Evolutionary conservation across 2,797 vertebrate genomes (phyloP).

Genomic region (Cheracebus regulus): DNA sequence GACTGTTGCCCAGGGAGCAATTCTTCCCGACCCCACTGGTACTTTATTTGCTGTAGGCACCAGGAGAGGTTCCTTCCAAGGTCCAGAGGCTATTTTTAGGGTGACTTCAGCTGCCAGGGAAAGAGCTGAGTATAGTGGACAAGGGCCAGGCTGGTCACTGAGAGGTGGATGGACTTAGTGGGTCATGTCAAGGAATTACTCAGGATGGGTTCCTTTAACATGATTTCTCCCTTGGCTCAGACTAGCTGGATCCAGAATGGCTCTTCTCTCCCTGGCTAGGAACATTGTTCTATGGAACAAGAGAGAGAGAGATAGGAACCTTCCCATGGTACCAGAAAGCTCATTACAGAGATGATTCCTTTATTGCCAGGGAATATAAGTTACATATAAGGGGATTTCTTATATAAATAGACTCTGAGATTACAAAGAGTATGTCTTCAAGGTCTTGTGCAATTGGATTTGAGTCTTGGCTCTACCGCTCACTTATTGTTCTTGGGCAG

Average conservation of each 20-base stretch:
- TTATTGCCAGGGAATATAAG: not conserved
- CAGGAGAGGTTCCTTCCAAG: conserved; percentile 16
- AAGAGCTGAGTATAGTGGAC: conserved; percentile 13
- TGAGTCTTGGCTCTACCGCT: not conserved
- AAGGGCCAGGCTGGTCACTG: conserved; percentile 4
- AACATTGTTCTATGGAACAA: not conserved
- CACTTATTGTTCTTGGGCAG: not conserved
- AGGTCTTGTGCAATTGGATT: not conserved
- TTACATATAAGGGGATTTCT: not conserved
- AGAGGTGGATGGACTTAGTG: not conserved
- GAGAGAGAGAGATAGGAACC: not conserved
- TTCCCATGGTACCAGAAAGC: conserved; percentile 3
- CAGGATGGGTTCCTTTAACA: conserved; percentile 34
- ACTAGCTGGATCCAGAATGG: not conserved
- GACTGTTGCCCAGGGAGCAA: not conserved
- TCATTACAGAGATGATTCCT: not conserved
- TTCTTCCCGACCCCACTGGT: not conserved
- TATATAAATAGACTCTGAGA: not conserved
- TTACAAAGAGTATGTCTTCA: not conserved
- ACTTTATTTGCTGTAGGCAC: not conserved
- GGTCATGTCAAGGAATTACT: conserved; percentile 57
- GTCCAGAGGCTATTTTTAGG: conserved; percentile 47
- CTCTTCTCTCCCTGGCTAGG: conserved; percentile 8
- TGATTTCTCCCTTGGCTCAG: conserved; percentile 2
- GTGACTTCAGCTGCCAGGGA: conserved; percentile 14